phyloP scores from a whole-genome alignment of 2,113 vertebrate species.

The Paratilapia polleni region DNA sequence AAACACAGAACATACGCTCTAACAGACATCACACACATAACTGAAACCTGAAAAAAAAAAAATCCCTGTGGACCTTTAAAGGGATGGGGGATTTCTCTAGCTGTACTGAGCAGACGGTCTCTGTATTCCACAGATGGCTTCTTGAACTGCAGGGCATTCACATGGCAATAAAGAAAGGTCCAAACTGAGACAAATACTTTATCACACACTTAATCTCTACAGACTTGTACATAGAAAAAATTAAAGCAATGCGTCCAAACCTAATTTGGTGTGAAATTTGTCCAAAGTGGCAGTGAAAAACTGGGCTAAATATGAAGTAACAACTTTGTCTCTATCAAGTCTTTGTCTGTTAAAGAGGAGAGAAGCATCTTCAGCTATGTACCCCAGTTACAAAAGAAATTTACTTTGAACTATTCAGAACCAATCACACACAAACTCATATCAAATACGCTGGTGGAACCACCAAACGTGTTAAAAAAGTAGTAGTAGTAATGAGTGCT shows the following conservation, averaged over 20 bases:
- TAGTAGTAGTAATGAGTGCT: neutral
- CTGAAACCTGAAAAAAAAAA: neutral
- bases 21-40: neutral
- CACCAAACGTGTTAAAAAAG: neutral
- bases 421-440: neutral
- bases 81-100: slow-evolving; percentile 13
- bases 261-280: slow-evolving; percentile 9
- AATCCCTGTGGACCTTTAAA: neutral
- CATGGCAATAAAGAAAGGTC: slow-evolving; percentile 25
- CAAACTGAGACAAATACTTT: slow-evolving; percentile 20
- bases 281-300: neutral
- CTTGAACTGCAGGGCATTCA: slow-evolving; percentile 57
- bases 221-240: neutral
- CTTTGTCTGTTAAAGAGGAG: neutral
- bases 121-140: slow-evolving; percentile 60
- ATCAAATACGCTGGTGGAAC: neutral
- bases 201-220: neutral
- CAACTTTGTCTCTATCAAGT: neutral
- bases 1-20: slow-evolving; percentile 8
- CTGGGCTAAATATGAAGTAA: neutral
- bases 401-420: neutral
- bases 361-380: neutral
- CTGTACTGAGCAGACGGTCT: slow-evolving; percentile 43
- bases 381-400: no score
- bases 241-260: neutral